Base-by-base conservation (phyloP, 2,797 vertebrate genomes). In the Carduelis carduelis region DNA sequence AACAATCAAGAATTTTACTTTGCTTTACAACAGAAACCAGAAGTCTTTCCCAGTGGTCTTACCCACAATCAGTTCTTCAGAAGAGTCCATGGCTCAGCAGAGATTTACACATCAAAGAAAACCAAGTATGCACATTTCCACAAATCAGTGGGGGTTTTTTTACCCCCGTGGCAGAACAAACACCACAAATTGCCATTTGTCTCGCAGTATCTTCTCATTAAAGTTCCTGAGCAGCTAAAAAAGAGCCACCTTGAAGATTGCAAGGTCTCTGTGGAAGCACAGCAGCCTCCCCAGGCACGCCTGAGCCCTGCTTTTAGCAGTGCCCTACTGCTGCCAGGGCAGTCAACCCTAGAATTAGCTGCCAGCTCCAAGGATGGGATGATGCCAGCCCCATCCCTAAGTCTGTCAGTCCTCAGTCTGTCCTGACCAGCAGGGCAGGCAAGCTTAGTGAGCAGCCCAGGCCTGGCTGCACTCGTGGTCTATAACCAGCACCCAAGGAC, bases 71-170 rank as follows among this genome's bases (percentile, higher is more conserved):
- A 43, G 4, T 44, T 68, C 60, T 39, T 66, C 85, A n/a, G 12
- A 46, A 85, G 44, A 90, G 21, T 41, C 56, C 63, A 37, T 15
- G 43, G 75, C 60, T 83, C 81, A 80, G 3, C 0, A 1, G 26
- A 85, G 30, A 87, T 69, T 88, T 86, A 47, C 35, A 72, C 77
- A 61, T 86, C 82, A 93, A 95, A 93, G 46, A 61, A 64, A 90
- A 86, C n/a, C 1, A 53, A 76, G 43, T 21, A 81, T 1, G 2
- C 9, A 30, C 18, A 68, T 61, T 57, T 61, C 49, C 21, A 65
- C 76, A 94, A 88, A 90, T 44, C 79, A 83, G 0, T 41, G 26
- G 17, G 39, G 44, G 14, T 0, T 1, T 32, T 32, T 89, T 59
- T 34, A 37, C 16, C 49, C 49, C 30, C 15, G 2, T 1, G 5